phyloP scores from a whole-genome alignment of 2,888 invertebrate species.

The Tipula helvola region DNA sequence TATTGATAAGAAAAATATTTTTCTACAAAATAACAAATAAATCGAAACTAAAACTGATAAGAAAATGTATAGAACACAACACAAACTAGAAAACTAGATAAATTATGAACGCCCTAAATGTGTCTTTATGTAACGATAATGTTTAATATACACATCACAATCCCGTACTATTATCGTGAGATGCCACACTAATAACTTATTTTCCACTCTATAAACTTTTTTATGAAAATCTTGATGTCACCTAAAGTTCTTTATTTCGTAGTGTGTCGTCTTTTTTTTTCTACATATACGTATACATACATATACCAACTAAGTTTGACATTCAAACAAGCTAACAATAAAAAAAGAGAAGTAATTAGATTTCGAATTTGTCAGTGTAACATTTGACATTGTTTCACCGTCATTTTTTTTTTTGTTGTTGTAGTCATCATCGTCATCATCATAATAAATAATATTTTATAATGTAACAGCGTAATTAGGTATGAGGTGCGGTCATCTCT shows the following conservation, averaged over 20 bases:
- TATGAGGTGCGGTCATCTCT: neutral
- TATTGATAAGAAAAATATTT: neutral
- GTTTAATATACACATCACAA: neutral
- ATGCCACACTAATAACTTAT: neutral
- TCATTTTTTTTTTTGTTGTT: neutral
- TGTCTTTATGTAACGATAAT: neutral
- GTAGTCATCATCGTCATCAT: neutral
- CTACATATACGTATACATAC: too few relatives aligned
- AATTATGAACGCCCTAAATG: neutral
- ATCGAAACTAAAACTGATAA: neutral
- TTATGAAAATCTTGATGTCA: neutral
- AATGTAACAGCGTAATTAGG: neutral
- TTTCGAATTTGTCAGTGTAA: neutral
- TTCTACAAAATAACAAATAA: neutral
- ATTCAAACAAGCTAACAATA: neutral
- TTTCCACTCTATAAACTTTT: neutral
- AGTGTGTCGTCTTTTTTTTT: neutral
- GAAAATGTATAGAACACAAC: neutral
- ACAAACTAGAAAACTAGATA: neutral
- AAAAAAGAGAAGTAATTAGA: neutral
- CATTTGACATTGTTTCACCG: neutral
- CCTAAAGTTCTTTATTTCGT: neutral
- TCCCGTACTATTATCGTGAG: neutral
- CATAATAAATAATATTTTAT: neutral
- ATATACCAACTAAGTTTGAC: neutral